Percentiles rank a stretch among this genome's conserved stretches.
These are phyloP conservation scores for Sebastes glaucus DNA, from an alignment of 2,797 vertebrate genomes.

Conservation along the genomic window DNA sequence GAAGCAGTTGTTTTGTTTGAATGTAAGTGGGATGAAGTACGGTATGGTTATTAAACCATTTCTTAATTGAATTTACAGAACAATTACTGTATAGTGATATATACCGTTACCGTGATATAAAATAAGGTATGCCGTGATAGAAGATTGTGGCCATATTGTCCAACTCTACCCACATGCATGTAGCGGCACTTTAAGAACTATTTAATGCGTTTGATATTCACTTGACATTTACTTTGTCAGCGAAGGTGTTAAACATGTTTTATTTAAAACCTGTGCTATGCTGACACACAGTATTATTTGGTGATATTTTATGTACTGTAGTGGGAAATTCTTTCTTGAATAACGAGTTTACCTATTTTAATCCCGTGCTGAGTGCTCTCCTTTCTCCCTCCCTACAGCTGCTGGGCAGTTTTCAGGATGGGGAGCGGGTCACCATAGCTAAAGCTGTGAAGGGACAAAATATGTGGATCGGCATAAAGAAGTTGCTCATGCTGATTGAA, in stretches of 20 bases:
- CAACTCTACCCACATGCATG: too few relatives aligned
- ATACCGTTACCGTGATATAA: too few relatives aligned
- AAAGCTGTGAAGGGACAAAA: constrained; percentile 85
- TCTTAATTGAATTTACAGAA: too few relatives aligned
- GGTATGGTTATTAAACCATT: too few relatives aligned
- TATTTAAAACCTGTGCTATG: neutral
- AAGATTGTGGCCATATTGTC: too few relatives aligned
- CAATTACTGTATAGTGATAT: too few relatives aligned
- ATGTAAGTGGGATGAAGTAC: too few relatives aligned
- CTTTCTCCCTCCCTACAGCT: constrained; percentile 76
- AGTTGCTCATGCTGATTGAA: constrained; percentile 96
- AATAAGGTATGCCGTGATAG: too few relatives aligned
- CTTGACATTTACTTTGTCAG: neutral
- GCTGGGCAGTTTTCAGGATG: constrained; percentile 92
- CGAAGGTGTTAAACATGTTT: neutral
- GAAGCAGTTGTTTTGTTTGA: too few relatives aligned
- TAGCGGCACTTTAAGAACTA: neutral
- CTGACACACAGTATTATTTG: neutral
- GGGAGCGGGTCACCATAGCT: constrained; percentile 87
- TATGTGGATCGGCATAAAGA: constrained; percentile 95
- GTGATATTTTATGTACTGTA: neutral
- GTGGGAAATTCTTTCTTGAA: too few relatives aligned
- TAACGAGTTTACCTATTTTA: neutral
- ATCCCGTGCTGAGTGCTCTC: neutral
- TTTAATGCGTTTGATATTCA: neutral